phyloP scores from a whole-genome alignment of 2,113 vertebrate genomes.

The Raja brachyura region DNA sequence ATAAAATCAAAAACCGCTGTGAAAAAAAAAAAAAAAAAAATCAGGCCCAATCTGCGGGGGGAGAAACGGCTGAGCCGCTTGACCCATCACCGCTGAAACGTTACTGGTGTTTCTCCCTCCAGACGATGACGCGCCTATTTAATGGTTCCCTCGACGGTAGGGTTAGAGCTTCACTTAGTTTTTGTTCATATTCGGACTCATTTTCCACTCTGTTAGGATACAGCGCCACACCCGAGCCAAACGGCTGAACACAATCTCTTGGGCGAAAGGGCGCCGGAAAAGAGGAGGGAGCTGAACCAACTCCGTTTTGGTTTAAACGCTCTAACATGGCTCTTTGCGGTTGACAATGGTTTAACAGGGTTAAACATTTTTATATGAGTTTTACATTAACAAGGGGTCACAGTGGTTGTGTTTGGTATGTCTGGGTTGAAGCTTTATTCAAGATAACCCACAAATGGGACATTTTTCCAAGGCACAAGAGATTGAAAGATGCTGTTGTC shows the following conservation, averaged over 20 bases:
- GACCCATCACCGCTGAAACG: no score
- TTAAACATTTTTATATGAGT: no score
- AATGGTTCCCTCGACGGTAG: not conserved
- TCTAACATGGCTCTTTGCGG: not conserved
- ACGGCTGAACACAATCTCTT: not conserved
- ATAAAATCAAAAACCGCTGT: no score
- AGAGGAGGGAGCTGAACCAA: no score
- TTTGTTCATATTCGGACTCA: not conserved
- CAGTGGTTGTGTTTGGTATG: not conserved
- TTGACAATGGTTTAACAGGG: not conserved
- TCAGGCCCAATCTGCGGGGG: no score
- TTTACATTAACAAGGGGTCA: no score
- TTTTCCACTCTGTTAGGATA: not conserved
- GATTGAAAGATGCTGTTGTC: no score
- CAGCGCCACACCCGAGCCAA: not conserved
- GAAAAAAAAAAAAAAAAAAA: no score
- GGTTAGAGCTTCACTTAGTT: not conserved
- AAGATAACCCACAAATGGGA: not conserved
- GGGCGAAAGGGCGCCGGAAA: no score
- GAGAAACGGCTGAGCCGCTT: no score
- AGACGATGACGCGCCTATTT: not conserved
- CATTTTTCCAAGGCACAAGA: not conserved
- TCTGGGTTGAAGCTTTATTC: not conserved
- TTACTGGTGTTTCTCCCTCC: not conserved
- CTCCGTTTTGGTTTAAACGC: not conserved